Conservation (phyloP, 2,797 vertebrate genomes). For the Siniperca undulata region DNA sequence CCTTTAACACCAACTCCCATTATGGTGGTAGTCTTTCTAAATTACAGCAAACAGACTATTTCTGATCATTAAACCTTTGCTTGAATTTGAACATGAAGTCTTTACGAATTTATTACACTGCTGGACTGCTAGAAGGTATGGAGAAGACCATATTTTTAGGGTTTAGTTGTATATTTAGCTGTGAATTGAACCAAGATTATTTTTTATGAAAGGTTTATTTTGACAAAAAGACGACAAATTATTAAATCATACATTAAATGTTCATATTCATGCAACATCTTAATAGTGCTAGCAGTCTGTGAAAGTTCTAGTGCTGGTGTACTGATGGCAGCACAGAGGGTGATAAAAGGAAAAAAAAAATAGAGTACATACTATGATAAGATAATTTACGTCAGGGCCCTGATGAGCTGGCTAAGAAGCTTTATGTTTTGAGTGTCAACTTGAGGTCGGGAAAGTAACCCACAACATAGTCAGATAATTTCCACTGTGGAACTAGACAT, state of each 20-base stretch:
- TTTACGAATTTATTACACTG: neutral
- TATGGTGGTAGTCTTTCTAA: neutral
- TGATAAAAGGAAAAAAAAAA: neutral
- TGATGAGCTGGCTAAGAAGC: neutral
- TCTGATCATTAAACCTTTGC: neutral
- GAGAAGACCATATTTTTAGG: neutral
- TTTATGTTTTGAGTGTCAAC: neutral
- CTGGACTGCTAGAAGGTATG: neutral
- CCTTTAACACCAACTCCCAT: neutral
- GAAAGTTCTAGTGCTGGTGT: neutral
- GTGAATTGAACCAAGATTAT: neutral
- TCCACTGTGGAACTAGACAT: conserved; percentile 12
- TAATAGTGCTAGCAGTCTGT: neutral
- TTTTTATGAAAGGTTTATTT: neutral
- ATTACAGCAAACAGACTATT: neutral
- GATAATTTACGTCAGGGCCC: neutral
- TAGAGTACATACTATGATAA: neutral
- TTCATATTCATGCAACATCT: neutral
- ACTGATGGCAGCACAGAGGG: neutral
- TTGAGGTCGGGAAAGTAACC: conserved; percentile 14
- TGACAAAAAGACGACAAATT: neutral
- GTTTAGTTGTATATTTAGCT: neutral
- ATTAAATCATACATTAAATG: neutral
- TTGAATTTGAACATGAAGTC: neutral
- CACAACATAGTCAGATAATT: neutral